These are phyloP conservation scores for Zaprionus nigranus DNA, from an alignment of 1,140 invertebrate genomes.

Conservation along the genomic window DNA sequence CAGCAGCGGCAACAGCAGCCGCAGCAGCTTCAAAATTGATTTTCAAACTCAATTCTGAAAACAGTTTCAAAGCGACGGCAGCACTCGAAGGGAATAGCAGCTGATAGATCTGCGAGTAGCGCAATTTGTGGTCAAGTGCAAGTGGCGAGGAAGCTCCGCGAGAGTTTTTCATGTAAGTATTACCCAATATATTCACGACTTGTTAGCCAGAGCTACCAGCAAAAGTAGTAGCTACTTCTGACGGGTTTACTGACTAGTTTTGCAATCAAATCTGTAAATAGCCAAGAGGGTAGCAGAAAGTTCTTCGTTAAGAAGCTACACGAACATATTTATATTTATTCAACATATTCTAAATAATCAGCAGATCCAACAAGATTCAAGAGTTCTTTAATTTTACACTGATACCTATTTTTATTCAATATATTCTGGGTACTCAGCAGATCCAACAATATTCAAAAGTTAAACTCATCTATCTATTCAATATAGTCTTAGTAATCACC, in stretches of 20 bases:
- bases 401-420: too few species aligned
- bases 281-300: too few species aligned
- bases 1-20: constrained; percentile 18
- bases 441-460: too few species aligned
- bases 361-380: too few species aligned
- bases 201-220: background rate
- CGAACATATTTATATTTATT: too few species aligned
- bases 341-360: too few species aligned
- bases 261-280: background rate
- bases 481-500: too few species aligned
- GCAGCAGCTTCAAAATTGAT: constrained; percentile 19
- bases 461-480: too few species aligned
- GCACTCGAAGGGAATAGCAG: constrained; percentile 8
- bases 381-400: too few species aligned
- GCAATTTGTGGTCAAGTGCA: constrained; percentile 12
- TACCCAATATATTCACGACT: background rate
- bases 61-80: constrained; percentile 51
- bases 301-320: too few species aligned
- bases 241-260: background rate
- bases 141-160: constrained; percentile 2
- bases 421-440: too few species aligned
- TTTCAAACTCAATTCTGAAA: constrained; percentile 31
- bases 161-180: constrained; percentile 29
- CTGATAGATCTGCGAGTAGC: background rate
- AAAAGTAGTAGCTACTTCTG: background rate